phyloP scores from a whole-genome alignment of 2,888 invertebrate genomes.

The Emmelina monodactyla region DNA sequence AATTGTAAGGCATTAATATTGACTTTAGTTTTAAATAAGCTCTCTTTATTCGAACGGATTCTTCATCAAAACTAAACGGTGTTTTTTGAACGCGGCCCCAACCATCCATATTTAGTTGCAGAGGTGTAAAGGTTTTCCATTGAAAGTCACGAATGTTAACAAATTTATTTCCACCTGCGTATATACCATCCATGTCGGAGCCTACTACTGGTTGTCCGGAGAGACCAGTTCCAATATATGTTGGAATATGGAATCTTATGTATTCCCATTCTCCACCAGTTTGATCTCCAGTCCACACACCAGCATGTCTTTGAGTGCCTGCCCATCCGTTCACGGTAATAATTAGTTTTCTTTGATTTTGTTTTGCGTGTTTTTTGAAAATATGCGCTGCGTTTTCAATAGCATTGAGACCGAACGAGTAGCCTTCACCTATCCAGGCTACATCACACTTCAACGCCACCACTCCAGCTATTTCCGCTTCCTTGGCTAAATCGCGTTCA shows the following conservation, averaged over 20 bases:
- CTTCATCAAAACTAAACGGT: slow-evolving; percentile 41
- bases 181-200: slow-evolving; percentile 58
- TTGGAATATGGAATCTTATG: slow-evolving; percentile 55
- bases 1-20: slow-evolving; percentile 51
- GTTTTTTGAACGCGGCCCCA: slow-evolving; percentile 47
- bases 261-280: slow-evolving; percentile 55
- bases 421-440: slow-evolving; percentile 52
- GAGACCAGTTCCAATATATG: slow-evolving; percentile 47
- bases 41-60: slow-evolving; percentile 39
- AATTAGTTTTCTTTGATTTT: slow-evolving; percentile 35
- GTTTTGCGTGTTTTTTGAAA: slow-evolving; percentile 24
- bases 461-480: slow-evolving; percentile 39
- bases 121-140: slow-evolving; percentile 54
- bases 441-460: slow-evolving; percentile 55
- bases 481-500: slow-evolving; percentile 45
- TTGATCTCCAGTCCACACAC: slow-evolving; percentile 55
- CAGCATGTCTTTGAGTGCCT: slow-evolving; percentile 48
- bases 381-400: slow-evolving; percentile 40
- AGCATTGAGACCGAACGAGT: slow-evolving; percentile 47
- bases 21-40: slow-evolving; percentile 54
- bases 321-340: slow-evolving; percentile 59
- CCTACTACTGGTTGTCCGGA: slow-evolving; percentile 51
- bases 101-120: slow-evolving; percentile 57
- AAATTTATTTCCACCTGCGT: slow-evolving; percentile 32
- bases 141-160: slow-evolving; percentile 51